A percentile compares a stretch with the other conserved stretches of the same genome.
phyloP scores from a whole-genome alignment of 2,113 vertebrate species.

The Chascanopsetta lugubris region DNA sequence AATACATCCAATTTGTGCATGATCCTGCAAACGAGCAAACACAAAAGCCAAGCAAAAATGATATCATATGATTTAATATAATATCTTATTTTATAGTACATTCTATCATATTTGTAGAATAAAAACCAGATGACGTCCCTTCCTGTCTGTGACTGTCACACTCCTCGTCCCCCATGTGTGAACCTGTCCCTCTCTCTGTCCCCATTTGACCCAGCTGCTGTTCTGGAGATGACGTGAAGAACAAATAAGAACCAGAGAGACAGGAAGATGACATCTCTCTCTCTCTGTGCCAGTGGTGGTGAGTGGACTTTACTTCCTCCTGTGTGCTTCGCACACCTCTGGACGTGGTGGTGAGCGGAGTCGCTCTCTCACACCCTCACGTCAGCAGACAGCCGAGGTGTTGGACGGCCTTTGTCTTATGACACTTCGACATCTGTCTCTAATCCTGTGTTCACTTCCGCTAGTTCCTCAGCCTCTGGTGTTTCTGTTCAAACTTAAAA shows the following conservation, averaged over 20 bases:
- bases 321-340: constrained; percentile 42
- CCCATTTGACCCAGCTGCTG: background rate
- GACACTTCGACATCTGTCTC: constrained; percentile 42
- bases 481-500: background rate
- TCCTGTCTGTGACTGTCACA: background rate
- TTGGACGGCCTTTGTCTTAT: constrained; percentile 33
- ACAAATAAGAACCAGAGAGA: constrained; percentile 18
- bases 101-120: too few species aligned
- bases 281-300: background rate
- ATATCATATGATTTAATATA: too few species aligned
- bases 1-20: too few species aligned
- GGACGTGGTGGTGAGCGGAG: background rate
- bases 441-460: constrained; percentile 18
- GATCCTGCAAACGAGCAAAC: too few species aligned
- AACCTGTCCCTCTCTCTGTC: background rate
- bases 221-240: constrained; percentile 3
- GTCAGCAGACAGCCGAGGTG: constrained; percentile 52
- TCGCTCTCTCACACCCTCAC: constrained; percentile 30
- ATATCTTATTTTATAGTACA: too few species aligned
- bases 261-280: background rate
- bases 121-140: too few species aligned
- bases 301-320: constrained; percentile 21
- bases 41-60: too few species aligned
- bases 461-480: constrained; percentile 4
- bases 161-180: background rate